A percentile compares a stretch with the other conserved stretches of the same genome.
phyloP scores from a whole-genome alignment of 2,113 vertebrate genomes.

The Hemiprocne comata region DNA sequence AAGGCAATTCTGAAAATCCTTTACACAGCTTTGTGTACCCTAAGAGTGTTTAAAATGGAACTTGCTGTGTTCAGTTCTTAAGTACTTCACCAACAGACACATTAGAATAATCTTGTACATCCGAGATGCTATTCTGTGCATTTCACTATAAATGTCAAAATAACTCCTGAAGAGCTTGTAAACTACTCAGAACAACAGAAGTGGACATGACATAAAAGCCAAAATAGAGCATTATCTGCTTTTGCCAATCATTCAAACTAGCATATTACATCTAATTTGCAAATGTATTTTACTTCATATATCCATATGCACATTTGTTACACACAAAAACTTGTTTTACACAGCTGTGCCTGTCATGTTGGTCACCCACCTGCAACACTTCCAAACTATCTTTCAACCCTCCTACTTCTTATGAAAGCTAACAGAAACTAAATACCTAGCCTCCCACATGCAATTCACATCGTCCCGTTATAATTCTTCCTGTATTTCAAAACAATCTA shows the following conservation, averaged over 20 bases:
- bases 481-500: not conserved
- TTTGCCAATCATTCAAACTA: not conserved
- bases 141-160: not conserved
- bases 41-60: not conserved
- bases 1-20: not conserved
- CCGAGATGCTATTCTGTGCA: not conserved
- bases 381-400: not conserved
- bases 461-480: not conserved
- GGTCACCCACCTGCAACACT: not conserved
- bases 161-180: not conserved
- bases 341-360: not conserved
- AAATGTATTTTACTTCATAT: not conserved
- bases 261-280: not conserved
- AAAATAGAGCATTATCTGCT: not conserved
- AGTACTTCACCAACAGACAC: not conserved
- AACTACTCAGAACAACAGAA: not conserved
- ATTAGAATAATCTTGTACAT: not conserved
- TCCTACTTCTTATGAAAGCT: not conserved
- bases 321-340: not conserved
- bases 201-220: not conserved
- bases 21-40: not conserved
- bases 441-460: not conserved
- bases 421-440: not conserved
- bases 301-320: not conserved
- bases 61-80: not conserved